Percentiles rank a stretch among this genome's conserved stretches.
Conservation (phyloP, 2,113 vertebrate species). For the Mustela nigripes region DNA sequence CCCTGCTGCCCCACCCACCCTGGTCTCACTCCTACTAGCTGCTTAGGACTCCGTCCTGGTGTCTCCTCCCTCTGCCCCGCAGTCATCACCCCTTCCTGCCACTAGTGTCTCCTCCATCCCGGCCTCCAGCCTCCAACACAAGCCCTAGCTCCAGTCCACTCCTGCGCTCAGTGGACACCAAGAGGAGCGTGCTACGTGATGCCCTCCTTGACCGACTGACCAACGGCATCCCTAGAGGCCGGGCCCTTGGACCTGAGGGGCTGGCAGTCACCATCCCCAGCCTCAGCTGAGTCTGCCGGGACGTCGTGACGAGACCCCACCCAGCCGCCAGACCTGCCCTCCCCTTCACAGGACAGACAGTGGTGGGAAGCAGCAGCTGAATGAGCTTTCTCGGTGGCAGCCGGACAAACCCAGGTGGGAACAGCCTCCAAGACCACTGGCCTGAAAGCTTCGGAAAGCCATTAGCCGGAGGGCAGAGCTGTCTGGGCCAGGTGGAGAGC, state of each 20-base stretch:
- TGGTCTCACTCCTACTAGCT: background rate
- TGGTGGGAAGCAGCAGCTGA: background rate
- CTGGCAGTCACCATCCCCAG: background rate
- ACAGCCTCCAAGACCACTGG: background rate
- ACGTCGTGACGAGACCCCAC: accelerated
- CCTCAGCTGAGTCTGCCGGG: accelerated
- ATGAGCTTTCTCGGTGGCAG: background rate
- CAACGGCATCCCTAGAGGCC: accelerated
- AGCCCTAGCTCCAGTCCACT: background rate
- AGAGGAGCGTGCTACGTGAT: background rate
- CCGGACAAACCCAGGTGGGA: background rate
- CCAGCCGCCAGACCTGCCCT: background rate
- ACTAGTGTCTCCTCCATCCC: accelerated
- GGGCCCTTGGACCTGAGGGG: background rate
- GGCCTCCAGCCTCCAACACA: accelerated
- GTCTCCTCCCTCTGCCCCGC: background rate
- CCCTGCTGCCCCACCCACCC: too few relatives aligned
- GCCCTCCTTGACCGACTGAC: background rate
- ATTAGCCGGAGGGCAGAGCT: background rate
- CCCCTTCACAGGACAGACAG: background rate
- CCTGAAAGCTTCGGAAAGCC: background rate
- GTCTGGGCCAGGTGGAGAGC: background rate
- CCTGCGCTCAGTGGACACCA: too few relatives aligned
- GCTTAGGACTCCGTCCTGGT: background rate
- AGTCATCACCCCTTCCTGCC: background rate